Evolutionary conservation across 2,113 vertebrate genomes (phyloP), one percentile per base, ranked within the genome.

Genomic region (Malaclemys terrapin): DNA sequence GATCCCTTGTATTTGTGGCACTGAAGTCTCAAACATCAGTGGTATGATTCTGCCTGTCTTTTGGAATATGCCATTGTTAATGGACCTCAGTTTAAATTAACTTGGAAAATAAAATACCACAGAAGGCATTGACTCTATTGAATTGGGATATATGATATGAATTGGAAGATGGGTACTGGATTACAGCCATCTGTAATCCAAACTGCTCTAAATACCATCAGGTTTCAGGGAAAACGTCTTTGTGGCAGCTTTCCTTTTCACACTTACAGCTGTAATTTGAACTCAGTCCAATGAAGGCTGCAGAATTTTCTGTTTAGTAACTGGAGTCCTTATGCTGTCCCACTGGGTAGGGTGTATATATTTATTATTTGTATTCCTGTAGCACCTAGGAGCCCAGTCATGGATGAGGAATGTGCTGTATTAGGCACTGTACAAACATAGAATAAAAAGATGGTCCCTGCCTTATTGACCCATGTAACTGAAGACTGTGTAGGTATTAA

Each of bases 91-190:
- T 95, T 94, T 87, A 94, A 95, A 96, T 85, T 89, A 88, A 96
- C 31, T 35, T 65, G 31, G 93, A 86, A 47, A 87, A 88, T 88
- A 85, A 84, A 93, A 62, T 57, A 47, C 29, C 10, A 89, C 89
- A 96, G 96, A 97, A 97, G 95, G 96, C 53, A 91, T 92, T 97
- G 90, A 94, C 85, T 91, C 10, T n/a, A 84, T 95, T 97, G 94
- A 96, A 10, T 83, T 93, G 57, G 69, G 56, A 57, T 89, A 85
- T 93, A 90, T 97, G 97, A 93, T 16, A 8, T 96, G 87, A 95
- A 88, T 54, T 62, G 83, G 89, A 79, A 93, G 90, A 95, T 86
- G 25, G n/a, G 38, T 45, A 45, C 24, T 25, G 31, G 17, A 35
- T 69, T 69, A n/a, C 2, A 69, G 10, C 72, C 25, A 3, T 75